A percentile compares a stretch with the other conserved stretches of the same genome.
These are phyloP conservation scores for Patella ulyssiponensis DNA, from an alignment of 2,888 invertebrate species.

Conservation along the genomic window DNA sequence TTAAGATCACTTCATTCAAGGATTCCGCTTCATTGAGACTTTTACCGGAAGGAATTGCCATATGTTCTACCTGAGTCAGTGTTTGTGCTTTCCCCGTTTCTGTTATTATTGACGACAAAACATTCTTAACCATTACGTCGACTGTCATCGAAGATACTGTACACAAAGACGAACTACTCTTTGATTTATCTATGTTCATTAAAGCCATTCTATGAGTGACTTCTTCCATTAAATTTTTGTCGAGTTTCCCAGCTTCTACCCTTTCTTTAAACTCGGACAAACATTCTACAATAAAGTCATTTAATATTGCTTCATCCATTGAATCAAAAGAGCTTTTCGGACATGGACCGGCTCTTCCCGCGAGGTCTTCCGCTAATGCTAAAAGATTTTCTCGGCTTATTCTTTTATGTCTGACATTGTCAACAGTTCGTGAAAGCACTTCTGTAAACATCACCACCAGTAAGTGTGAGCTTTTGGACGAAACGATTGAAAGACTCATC, in stretches of 20 bases:
- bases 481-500: not conserved
- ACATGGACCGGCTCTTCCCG: not conserved
- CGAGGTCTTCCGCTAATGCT: not conserved
- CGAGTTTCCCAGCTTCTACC: too few species aligned
- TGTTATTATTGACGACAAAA: not conserved
- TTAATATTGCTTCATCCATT: too few species aligned
- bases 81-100: not conserved
- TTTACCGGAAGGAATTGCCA: too few species aligned
- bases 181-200: not conserved
- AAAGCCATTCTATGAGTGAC: too few species aligned
- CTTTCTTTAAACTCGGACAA: too few species aligned
- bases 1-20: not conserved
- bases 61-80: too few species aligned
- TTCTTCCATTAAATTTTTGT: too few species aligned
- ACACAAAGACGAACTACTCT: not conserved
- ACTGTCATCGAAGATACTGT: not conserved
- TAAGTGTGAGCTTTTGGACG: not conserved
- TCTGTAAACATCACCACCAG: too few species aligned
- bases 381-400: not conserved
- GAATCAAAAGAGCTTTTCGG: not conserved
- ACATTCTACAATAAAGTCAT: too few species aligned
- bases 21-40: too few species aligned
- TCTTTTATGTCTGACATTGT: too few species aligned
- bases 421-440: too few species aligned
- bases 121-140: not conserved